Percentiles rank a stretch among this genome's conserved stretches.
Conservation (phyloP, 2,888 invertebrate genomes). For the Netelia fuscicornis region DNA sequence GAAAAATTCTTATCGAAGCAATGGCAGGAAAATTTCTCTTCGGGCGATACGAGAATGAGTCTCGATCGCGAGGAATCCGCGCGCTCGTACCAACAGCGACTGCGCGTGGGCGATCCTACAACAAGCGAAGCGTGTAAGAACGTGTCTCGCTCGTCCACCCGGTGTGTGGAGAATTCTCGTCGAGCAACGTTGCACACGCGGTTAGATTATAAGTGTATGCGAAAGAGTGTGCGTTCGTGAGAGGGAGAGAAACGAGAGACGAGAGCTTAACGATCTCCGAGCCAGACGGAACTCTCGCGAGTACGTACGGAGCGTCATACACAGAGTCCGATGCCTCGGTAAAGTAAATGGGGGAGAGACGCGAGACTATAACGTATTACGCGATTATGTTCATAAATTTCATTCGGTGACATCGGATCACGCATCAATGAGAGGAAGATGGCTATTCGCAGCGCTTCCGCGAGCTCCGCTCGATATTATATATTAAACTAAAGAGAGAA, state of each 20-base stretch:
- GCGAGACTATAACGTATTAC: slow-evolving; percentile 70
- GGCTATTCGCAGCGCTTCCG: slow-evolving; percentile 69
- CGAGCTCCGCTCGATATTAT: slow-evolving; percentile 63
- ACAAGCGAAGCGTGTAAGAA: slow-evolving; percentile 45
- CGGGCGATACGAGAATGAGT: slow-evolving; percentile 21
- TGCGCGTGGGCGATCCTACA: slow-evolving; percentile 47
- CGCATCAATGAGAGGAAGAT: slow-evolving; percentile 70
- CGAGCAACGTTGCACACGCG: background rate
- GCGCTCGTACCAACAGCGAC: slow-evolving; percentile 39
- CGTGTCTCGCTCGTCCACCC: slow-evolving; percentile 43
- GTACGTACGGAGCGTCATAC: slow-evolving; percentile 55
- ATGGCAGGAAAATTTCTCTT: slow-evolving; percentile 31
- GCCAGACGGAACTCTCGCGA: slow-evolving; percentile 16
- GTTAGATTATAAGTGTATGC: slow-evolving; percentile 21
- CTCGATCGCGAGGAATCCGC: slow-evolving; percentile 40
- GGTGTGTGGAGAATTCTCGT: slow-evolving; percentile 22
- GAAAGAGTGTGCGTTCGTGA: slow-evolving; percentile 44
- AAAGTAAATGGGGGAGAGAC: slow-evolving; percentile 12
- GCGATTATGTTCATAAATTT: slow-evolving; percentile 75
- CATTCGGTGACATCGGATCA: slow-evolving; percentile 68
- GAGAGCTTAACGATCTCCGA: slow-evolving; percentile 61
- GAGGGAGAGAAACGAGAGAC: slow-evolving; percentile 42
- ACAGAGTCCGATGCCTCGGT: slow-evolving; percentile 29
- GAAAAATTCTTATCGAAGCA: too few relatives aligned
- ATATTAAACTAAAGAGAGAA: slow-evolving; percentile 68